phyloP scores from a whole-genome alignment of 2,113 vertebrate genomes.

The Callaeas wilsoni region DNA sequence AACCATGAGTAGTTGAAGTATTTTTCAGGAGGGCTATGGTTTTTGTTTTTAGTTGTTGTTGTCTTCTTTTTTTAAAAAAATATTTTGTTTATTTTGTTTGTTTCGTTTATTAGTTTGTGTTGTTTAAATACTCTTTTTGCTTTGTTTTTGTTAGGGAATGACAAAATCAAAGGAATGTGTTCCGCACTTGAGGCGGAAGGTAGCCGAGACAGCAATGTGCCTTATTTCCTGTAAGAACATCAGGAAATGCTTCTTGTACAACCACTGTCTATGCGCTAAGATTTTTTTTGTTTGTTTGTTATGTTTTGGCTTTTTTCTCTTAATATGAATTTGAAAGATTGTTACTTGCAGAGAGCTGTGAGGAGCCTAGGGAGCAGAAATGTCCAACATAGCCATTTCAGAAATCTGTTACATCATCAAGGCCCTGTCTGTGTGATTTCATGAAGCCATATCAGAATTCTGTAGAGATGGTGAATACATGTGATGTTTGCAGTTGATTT shows the following conservation, averaged over 20 bases:
- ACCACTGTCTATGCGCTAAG: not conserved
- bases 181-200: not conserved
- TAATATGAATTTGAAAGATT: not conserved
- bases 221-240: not conserved
- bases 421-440: not conserved
- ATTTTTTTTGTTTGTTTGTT: not conserved
- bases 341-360: not conserved
- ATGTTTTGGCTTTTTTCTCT: not conserved
- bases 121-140: not conserved
- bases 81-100: not conserved
- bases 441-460: not conserved
- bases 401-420: not conserved
- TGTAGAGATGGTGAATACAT: not conserved
- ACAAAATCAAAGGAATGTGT: not conserved
- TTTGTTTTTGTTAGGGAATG: not conserved
- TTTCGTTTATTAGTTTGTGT: not conserved
- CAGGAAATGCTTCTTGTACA: not conserved
- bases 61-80: not conserved
- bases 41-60: not conserved
- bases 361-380: not conserved
- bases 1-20: not conserved
- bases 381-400: fast-evolving
- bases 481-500: not conserved
- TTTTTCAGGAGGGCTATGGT: not conserved
- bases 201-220: not conserved